Percentiles rank a stretch among this genome's conserved stretches.
Evolutionary conservation across 2,797 vertebrate genomes (phyloP).

Genomic region (Sebastolobus altivelis): DNA sequence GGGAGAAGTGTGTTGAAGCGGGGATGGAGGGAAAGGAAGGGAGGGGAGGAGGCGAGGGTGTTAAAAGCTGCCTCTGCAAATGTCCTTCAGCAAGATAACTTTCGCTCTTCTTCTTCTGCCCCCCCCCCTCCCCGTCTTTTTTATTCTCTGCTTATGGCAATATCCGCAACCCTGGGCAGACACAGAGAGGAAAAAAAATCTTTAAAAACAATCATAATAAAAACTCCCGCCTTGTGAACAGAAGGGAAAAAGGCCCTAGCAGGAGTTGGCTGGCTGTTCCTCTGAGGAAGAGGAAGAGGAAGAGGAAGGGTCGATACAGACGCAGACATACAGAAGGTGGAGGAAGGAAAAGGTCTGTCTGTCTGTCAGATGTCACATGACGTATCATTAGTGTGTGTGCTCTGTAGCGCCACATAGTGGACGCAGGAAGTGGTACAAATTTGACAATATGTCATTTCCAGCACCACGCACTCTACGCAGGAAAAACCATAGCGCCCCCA

Average conservation of each 20-base stretch:
- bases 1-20: slow-evolving; percentile 65
- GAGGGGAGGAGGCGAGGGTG: slow-evolving; percentile 24
- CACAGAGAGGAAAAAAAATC: slow-evolving; percentile 52
- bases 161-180: slow-evolving; percentile 52
- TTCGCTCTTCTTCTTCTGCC: slow-evolving; percentile 18
- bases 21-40: slow-evolving; percentile 23
- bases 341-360: slow-evolving; percentile 44
- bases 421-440: too few species aligned
- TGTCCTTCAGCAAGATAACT: slow-evolving; percentile 78
- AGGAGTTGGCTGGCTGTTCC: slow-evolving; percentile 53
- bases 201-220: slow-evolving; percentile 76
- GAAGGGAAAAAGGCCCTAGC: slow-evolving; percentile 44
- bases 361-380: too few species aligned
- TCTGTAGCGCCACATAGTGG: too few species aligned
- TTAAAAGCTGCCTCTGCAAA: slow-evolving; percentile 78
- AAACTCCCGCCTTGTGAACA: slow-evolving; percentile 58
- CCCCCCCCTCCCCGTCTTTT: not conserved
- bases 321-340: slow-evolving; percentile 20
- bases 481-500: too few species aligned
- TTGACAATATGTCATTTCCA: too few species aligned
- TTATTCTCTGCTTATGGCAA: slow-evolving; percentile 50
- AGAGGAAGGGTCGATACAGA: slow-evolving; percentile 61
- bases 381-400: too few species aligned
- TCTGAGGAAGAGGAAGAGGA: slow-evolving; percentile 51
- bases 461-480: too few species aligned